These are phyloP conservation scores for Trogon melanurus DNA, from an alignment of 2,113 vertebrate genomes.

Conservation along the genomic window DNA sequence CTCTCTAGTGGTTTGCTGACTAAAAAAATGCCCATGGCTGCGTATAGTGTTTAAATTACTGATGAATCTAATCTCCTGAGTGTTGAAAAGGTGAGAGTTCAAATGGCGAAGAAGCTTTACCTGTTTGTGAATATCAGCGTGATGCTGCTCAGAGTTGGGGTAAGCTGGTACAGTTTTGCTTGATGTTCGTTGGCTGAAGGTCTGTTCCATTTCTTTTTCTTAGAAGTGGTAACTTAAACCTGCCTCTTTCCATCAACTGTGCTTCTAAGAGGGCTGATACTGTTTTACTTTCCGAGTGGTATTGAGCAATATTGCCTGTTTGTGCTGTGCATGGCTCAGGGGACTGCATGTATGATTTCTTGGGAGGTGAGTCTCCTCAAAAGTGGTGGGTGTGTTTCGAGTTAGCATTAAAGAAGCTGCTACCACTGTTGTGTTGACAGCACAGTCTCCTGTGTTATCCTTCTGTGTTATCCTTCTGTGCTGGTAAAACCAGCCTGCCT, in stretches of 20 bases:
- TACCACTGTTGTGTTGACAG: not conserved
- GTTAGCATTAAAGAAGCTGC: not conserved
- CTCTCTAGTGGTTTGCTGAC: constrained; percentile 10
- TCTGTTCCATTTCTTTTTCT: not conserved
- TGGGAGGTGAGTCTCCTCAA: not conserved
- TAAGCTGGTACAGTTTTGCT: not conserved
- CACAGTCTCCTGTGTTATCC: not conserved
- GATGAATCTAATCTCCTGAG: not conserved
- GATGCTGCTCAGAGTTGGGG: not conserved
- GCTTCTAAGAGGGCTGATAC: not conserved
- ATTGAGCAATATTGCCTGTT: not conserved
- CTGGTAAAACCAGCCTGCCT: not conserved
- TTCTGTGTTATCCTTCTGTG: not conserved
- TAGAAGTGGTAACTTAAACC: not conserved
- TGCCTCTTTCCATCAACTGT: not conserved
- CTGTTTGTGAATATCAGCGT: not conserved
- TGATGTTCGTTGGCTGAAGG: not conserved
- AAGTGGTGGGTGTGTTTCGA: not conserved
- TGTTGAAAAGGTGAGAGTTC: not conserved
- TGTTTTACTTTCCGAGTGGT: not conserved
- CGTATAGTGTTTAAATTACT: not conserved
- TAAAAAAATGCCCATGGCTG: not conserved
- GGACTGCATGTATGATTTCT: not conserved
- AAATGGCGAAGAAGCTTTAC: not conserved
- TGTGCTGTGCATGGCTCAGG: not conserved